Percentiles rank a stretch among this genome's conserved stretches.
These are phyloP conservation scores for Eurois occulta DNA, from an alignment of 2,888 invertebrate species.

Conservation along the genomic window DNA sequence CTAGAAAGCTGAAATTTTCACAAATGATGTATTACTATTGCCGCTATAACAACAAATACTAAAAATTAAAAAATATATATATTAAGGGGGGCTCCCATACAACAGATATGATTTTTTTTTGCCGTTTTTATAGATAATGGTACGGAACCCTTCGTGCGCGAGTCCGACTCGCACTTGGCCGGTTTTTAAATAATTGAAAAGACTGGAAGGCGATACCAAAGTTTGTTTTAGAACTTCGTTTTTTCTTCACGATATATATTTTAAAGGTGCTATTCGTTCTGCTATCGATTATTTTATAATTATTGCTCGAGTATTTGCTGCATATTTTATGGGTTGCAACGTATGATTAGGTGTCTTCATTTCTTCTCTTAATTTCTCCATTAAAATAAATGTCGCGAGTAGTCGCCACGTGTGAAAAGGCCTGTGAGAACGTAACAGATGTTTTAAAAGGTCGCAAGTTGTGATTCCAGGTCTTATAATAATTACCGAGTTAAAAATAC, in stretches of 20 bases:
- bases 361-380: slow-evolving; percentile 13
- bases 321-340: background rate
- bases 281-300: slow-evolving; percentile 15
- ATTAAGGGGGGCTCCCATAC: too few species aligned
- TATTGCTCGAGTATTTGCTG: background rate
- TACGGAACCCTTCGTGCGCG: too few species aligned
- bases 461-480: background rate
- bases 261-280: background rate
- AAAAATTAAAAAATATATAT: too few species aligned
- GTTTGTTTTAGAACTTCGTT: slow-evolving; percentile 5
- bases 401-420: background rate
- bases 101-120: too few species aligned
- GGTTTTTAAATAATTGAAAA: slow-evolving; percentile 51
- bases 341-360: too few species aligned
- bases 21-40: too few species aligned
- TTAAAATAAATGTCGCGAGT: slow-evolving; percentile 17
- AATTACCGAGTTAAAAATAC: background rate
- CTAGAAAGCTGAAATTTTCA: too few species aligned
- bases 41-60: too few species aligned
- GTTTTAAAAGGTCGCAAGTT: background rate
- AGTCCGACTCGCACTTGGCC: too few species aligned
- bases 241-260: background rate
- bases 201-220: background rate
- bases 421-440: slow-evolving; percentile 26
- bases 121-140: too few species aligned